Base-by-base conservation (phyloP, 2,888 invertebrate species). In the Eulithis prunata region DNA sequence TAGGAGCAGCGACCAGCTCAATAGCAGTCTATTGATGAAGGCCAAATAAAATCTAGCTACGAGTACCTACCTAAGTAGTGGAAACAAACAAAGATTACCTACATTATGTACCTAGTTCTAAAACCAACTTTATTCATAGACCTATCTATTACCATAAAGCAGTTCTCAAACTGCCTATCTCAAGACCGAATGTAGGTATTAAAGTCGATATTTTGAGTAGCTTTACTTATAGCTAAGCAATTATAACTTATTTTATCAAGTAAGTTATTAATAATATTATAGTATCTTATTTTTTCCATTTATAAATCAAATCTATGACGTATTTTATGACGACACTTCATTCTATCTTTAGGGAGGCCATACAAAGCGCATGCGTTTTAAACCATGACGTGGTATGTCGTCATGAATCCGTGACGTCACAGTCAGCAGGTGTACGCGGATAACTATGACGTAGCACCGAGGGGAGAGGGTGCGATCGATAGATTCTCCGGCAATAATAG, bases 341-440 rank as follows among this genome's bases (percentile, higher is more conserved):
- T 66, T 70, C 64, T 71, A 71, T 64, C 69, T 71, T 71, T 72
- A 68, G 70, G 70, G 65, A 74, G 68, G 36, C 70, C 51, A 66
- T 54, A 56, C 38, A 64, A 55, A 62, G 78, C 80, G 90, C 90
- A 88, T 89, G 90, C 89, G 87, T 72, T n/a, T 61, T 53, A 64
- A 82, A 77, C 74, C 38, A 72, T 88, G 85, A 86, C 88, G 89
- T 87, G 67, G 69, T 73, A 68, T 73, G 73, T 75, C 84, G 85
- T 87, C 84, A 86, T 78, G 69, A 77, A 84, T 83, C 73, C 64
- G 73, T 86, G 84, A 88, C 88, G 86, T 88, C 84, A 84, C 74
- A 61, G 43, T 73, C 66, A 73, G 75, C 68, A 71, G 78, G 73
- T 72, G 72, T 74, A 74, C 75, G 80, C 73, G 78, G 80, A 68